A percentile compares a stretch with the other conserved stretches of the same genome.
Evolutionary conservation across 1,140 invertebrate genomes (phyloP).

Genomic region (Drosophila setifemur): DNA sequence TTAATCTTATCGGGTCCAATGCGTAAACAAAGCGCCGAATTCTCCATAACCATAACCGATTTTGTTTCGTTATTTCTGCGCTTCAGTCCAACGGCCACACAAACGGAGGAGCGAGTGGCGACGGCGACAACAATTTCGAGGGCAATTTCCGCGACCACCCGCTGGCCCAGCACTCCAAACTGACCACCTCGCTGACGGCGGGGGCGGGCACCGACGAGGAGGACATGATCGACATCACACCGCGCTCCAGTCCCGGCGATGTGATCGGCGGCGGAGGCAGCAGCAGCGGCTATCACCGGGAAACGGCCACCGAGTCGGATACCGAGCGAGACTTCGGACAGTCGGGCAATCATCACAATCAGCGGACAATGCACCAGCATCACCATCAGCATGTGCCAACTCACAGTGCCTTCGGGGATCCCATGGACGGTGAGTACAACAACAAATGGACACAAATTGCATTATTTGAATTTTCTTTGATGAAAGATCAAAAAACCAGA

Average conservation of each 20-base stretch:
- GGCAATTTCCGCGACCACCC: slow-evolving; percentile 63
- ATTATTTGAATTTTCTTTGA: too few species aligned
- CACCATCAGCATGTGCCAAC: slow-evolving; percentile 79
- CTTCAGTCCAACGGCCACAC: slow-evolving; percentile 77
- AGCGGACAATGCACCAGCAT: slow-evolving; percentile 62
- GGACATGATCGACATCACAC: slow-evolving; percentile 87
- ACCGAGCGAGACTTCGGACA: slow-evolving; percentile 67
- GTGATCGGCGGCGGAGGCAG: slow-evolving; percentile 36
- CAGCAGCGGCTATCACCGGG: slow-evolving; percentile 54
- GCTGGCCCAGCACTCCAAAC: slow-evolving; percentile 56
- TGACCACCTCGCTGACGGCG: slow-evolving; percentile 68
- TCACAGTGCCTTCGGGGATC: slow-evolving; percentile 80
- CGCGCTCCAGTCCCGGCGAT: slow-evolving; percentile 77
- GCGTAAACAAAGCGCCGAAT: slow-evolving; percentile 48
- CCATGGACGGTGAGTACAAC: slow-evolving; percentile 77
- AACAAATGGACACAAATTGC: neutral
- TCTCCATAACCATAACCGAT: slow-evolving; percentile 1
- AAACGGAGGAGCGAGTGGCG: slow-evolving; percentile 38
- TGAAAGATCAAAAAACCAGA: too few species aligned
- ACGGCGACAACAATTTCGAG: slow-evolving; percentile 31
- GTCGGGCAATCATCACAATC: slow-evolving; percentile 40
- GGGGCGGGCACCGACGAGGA: slow-evolving; percentile 83
- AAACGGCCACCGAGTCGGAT: slow-evolving; percentile 71
- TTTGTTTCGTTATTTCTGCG: neutral
- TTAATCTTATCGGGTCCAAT: slow-evolving; percentile 55